These are phyloP conservation scores for Muraenolepis orangiensis DNA, from an alignment of 2,797 vertebrate genomes.

Conservation along the genomic window DNA sequence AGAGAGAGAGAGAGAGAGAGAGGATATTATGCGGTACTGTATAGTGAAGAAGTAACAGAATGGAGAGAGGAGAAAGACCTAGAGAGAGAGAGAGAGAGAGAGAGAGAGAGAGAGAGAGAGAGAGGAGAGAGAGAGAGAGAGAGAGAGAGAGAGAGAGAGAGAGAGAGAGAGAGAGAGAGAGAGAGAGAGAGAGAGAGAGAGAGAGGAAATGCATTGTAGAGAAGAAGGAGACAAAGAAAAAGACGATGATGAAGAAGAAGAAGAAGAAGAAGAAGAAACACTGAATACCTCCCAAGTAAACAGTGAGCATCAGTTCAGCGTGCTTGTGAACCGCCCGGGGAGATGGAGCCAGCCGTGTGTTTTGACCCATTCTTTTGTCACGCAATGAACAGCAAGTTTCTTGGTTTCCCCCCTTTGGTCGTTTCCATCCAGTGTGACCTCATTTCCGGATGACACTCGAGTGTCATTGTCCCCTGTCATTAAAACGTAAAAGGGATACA, in stretches of 20 bases:
- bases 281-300: too few species aligned
- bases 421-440: neutral
- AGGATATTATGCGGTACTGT: too few species aligned
- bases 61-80: slow-evolving; percentile 8
- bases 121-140: slow-evolving; percentile 9
- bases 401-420: neutral
- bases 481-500: neutral
- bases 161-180: neutral
- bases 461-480: neutral
- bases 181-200: neutral
- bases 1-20: neutral
- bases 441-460: neutral
- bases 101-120: slow-evolving; percentile 2
- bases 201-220: slow-evolving; percentile 17
- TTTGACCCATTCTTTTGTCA: neutral
- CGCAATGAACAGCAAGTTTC: neutral
- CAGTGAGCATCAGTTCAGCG: neutral
- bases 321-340: neutral
- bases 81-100: slow-evolving; percentile 5
- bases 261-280: slow-evolving; percentile 18
- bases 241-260: slow-evolving; percentile 32
- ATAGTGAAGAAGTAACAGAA: too few species aligned
- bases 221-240: slow-evolving; percentile 17
- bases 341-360: neutral
- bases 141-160: neutral